Evolutionary conservation across 1,140 invertebrate species (phyloP).

Genomic region (Zaprionus nigranus): DNA sequence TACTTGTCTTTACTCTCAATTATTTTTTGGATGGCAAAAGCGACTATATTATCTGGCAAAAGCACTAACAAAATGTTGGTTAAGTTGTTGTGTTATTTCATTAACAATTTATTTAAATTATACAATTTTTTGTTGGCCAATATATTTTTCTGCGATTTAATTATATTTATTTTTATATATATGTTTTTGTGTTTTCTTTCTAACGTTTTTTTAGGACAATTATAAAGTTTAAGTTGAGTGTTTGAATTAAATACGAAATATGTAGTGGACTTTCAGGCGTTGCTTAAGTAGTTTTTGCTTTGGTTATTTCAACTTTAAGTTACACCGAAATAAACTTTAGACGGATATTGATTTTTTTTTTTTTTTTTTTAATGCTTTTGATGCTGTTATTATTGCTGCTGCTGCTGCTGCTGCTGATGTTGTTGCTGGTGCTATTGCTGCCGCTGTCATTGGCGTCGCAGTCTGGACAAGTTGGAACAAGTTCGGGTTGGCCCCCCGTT

Average conservation of each 20-base stretch:
- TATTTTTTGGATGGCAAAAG: slow-evolving; percentile 54
- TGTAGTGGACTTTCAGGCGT: slow-evolving; percentile 32
- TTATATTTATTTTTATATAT: slow-evolving; percentile 1
- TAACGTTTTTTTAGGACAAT: slow-evolving; percentile 11
- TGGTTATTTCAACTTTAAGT: slow-evolving; percentile 52
- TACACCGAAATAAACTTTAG: slow-evolving; percentile 84
- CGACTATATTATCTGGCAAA: slow-evolving; percentile 52
- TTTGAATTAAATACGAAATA: background rate
- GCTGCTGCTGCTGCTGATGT: slow-evolving; percentile 1
- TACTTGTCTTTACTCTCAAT: slow-evolving; percentile 6
- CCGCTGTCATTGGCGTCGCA: slow-evolving; percentile 37
- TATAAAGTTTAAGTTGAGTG: background rate
- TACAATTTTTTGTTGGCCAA: slow-evolving; percentile 8
- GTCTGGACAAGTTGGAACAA: slow-evolving; percentile 33
- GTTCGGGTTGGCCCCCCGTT: slow-evolving; percentile 11
- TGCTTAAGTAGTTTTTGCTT: slow-evolving; percentile 33
- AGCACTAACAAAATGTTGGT: slow-evolving; percentile 40
- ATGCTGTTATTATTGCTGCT: slow-evolving; percentile 42
- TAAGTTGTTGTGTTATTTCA: slow-evolving; percentile 23
- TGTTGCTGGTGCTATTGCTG: slow-evolving; percentile 37
- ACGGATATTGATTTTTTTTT: slow-evolving; percentile 84
- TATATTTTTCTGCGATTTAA: slow-evolving; percentile 18
- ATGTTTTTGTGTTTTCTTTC: slow-evolving; percentile 12
- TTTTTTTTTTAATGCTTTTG: slow-evolving; percentile 26
- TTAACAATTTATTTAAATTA: slow-evolving; percentile 1